Evolutionary conservation across 2,113 vertebrate genomes (phyloP).

Genomic region (Hiodon alosoides): DNA sequence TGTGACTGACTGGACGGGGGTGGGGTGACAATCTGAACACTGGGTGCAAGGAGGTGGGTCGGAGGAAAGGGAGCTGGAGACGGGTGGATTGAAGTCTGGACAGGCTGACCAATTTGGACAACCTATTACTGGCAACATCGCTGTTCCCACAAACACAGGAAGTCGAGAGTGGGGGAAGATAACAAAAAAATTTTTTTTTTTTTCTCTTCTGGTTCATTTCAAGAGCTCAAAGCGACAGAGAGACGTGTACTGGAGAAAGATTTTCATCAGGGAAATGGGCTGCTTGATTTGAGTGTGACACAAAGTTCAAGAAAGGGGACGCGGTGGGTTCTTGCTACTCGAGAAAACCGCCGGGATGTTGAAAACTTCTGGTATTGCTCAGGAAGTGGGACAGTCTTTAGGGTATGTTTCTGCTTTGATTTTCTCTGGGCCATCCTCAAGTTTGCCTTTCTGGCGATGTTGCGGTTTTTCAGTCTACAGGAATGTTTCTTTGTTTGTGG

Average conservation of each 20-base stretch:
- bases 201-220: background rate
- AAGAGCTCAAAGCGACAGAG: background rate
- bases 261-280: background rate
- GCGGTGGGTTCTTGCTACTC: background rate
- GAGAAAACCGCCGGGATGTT: conserved; percentile 44
- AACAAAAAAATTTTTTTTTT: conserved; percentile 21
- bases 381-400: conserved; percentile 44
- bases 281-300: background rate
- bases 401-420: conserved; percentile 54
- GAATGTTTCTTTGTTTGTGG: too few relatives aligned
- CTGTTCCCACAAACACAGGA: conserved; percentile 68
- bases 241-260: background rate
- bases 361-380: conserved; percentile 49
- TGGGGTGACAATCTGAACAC: background rate
- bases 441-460: too few relatives aligned
- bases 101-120: conserved; percentile 65
- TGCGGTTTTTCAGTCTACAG: too few relatives aligned
- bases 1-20: too few relatives aligned
- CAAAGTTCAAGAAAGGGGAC: background rate
- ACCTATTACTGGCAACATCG: conserved; percentile 71
- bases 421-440: background rate
- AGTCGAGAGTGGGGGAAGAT: conserved; percentile 53
- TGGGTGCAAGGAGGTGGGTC: background rate
- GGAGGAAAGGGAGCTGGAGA: background rate
- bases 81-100: background rate